phyloP scores from a whole-genome alignment of 2,797 vertebrate genomes.

The Delichon dasypus region DNA sequence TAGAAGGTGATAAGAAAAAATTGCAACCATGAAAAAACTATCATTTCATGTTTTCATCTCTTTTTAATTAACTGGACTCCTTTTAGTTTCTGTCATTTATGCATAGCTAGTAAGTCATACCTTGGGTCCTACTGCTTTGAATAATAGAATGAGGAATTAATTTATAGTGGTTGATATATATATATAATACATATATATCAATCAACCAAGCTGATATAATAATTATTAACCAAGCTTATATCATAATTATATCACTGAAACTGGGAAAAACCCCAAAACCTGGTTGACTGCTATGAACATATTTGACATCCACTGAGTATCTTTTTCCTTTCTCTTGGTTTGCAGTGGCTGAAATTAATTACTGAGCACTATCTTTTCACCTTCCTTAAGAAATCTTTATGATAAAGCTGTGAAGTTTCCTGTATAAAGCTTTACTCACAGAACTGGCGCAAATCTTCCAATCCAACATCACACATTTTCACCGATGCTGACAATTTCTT shows the following conservation, averaged over 20 bases:
- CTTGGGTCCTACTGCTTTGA: not conserved
- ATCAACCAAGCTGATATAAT: no score
- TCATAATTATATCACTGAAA: not conserved
- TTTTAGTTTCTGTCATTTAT: not conserved
- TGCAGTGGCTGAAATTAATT: not conserved
- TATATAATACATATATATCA: no score
- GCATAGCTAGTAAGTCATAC: not conserved
- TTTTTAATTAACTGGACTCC: conserved; percentile 40
- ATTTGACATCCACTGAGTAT: not conserved
- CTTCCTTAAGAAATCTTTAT: conserved; percentile 21
- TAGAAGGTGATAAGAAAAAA: not conserved
- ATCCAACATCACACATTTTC: not conserved
- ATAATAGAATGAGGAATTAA: not conserved
- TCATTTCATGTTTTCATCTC: not conserved
- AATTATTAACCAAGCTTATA: not conserved
- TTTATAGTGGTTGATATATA: not conserved
- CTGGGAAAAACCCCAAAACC: not conserved
- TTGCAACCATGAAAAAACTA: not conserved
- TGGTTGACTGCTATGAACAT: not conserved
- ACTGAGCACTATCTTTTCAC: not conserved
- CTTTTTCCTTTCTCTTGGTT: not conserved
- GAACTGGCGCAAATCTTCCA: conserved; percentile 6
- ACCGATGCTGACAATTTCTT: not conserved
- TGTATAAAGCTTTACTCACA: not conserved
- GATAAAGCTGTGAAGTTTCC: conserved; percentile 8